Evolutionary conservation across 2,113 vertebrate species (phyloP).

Genomic region (Indicator indicator): DNA sequence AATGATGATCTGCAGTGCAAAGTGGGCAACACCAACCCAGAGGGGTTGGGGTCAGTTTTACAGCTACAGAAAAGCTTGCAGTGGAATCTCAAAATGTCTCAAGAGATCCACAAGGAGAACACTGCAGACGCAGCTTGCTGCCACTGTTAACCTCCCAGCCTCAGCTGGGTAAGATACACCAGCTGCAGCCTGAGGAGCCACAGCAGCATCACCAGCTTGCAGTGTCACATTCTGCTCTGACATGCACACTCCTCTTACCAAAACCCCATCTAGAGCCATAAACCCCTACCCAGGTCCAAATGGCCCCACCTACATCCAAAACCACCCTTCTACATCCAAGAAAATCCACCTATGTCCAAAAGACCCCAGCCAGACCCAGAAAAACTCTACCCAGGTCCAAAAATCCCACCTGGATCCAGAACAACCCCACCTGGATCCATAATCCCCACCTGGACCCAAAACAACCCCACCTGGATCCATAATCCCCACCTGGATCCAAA

Average conservation of each 20-base stretch:
- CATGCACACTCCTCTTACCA: neutral
- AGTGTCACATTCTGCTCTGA: neutral
- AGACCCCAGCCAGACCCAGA: no score
- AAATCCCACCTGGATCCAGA: no score
- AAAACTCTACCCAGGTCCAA: no score
- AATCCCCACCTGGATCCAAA: neutral
- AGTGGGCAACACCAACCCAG: slow-evolving; percentile 11
- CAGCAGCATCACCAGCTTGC: neutral
- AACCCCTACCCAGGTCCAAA: no score
- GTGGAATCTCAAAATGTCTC: slow-evolving; percentile 18
- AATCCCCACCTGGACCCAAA: neutral
- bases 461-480: neutral
- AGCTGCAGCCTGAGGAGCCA: neutral
- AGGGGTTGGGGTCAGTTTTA: neutral
- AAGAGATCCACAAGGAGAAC: neutral
- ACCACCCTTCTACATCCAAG: no score
- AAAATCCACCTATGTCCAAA: no score
- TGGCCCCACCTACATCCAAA: no score
- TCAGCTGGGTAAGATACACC: neutral
- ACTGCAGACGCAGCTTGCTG: neutral
- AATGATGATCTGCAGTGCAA: slow-evolving; percentile 89
- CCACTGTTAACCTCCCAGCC: neutral
- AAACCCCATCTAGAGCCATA: neutral
- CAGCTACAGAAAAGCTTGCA: slow-evolving; percentile 2
- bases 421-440: neutral